Evolutionary conservation across 1,140 invertebrate genomes (phyloP).

Genomic region (Phocides pigmalion): DNA sequence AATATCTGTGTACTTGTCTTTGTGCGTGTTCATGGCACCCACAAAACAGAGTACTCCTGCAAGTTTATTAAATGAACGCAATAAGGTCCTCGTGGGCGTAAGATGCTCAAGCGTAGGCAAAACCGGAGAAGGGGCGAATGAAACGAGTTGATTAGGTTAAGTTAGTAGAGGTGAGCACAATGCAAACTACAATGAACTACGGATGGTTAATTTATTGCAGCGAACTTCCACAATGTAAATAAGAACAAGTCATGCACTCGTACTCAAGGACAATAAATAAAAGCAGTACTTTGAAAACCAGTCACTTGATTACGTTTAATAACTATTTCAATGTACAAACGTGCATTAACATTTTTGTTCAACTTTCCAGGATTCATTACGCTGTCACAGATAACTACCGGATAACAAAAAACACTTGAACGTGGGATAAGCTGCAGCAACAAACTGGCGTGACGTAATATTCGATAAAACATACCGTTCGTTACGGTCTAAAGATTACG

Average conservation of each 20-base stretch:
- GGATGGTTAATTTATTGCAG: background rate
- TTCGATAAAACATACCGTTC: slow-evolving; percentile 6
- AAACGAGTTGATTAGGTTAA: slow-evolving; percentile 45
- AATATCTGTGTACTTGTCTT: no score
- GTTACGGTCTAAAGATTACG: slow-evolving; percentile 2
- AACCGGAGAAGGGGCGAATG: slow-evolving; percentile 55
- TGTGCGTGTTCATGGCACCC: no score
- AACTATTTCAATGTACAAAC: slow-evolving; percentile 16
- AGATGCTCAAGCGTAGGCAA: slow-evolving; percentile 62
- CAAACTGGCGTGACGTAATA: slow-evolving; percentile 19
- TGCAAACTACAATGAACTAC: slow-evolving; percentile 12
- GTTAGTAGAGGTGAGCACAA: slow-evolving; percentile 18
- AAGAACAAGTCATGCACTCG: no score
- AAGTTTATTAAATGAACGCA: slow-evolving; percentile 36
- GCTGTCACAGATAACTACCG: slow-evolving; percentile 5
- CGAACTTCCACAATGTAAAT: no score
- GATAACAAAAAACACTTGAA: slow-evolving; percentile 8
- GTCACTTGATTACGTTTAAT: slow-evolving; percentile 23
- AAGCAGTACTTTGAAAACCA: background rate
- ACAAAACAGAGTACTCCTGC: background rate
- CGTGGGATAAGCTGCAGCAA: slow-evolving; percentile 18
- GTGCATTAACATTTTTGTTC: background rate
- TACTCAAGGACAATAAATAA: background rate
- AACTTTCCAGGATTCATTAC: slow-evolving; percentile 8
- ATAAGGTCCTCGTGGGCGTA: slow-evolving; percentile 52